A percentile compares a stretch with the other conserved stretches of the same genome.
Evolutionary conservation across 1,140 invertebrate genomes (phyloP).

Genomic region (Scaptodrosophila lebanonensis): DNA sequence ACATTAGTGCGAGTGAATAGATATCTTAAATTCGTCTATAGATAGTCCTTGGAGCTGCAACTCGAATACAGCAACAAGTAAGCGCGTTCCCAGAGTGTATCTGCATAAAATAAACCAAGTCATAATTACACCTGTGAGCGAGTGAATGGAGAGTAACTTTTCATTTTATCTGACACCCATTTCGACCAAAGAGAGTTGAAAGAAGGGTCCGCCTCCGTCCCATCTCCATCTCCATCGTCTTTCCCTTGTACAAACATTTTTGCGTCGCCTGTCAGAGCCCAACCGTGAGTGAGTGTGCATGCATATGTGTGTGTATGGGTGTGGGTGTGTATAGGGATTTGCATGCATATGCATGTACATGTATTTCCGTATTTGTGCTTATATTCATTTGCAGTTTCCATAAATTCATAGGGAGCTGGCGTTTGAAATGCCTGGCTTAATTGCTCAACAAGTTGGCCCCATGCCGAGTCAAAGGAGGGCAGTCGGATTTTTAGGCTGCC

Average conservation of each 20-base stretch:
- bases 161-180: too few relatives aligned
- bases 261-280: conserved; percentile 3
- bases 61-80: too few relatives aligned
- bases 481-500: neutral
- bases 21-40: too few relatives aligned
- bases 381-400: conserved; percentile 38
- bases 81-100: too few relatives aligned
- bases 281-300: conserved; percentile 1
- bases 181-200: too few relatives aligned
- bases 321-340: conserved; percentile 1
- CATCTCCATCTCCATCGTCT: too few relatives aligned
- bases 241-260: neutral
- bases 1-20: too few relatives aligned
- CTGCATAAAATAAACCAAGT: too few relatives aligned
- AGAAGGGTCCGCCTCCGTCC: too few relatives aligned
- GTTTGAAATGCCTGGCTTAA: conserved; percentile 48
- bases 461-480: conserved; percentile 26
- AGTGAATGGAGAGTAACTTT: too few relatives aligned
- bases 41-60: too few relatives aligned
- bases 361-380: conserved; percentile 2
- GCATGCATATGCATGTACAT: neutral
- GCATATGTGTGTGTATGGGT: neutral
- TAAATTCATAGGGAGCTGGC: conserved; percentile 44
- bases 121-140: too few relatives aligned
- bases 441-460: conserved; percentile 69